phyloP scores from a whole-genome alignment of 1,140 invertebrate species.

The Pollicipes pollicipes region DNA sequence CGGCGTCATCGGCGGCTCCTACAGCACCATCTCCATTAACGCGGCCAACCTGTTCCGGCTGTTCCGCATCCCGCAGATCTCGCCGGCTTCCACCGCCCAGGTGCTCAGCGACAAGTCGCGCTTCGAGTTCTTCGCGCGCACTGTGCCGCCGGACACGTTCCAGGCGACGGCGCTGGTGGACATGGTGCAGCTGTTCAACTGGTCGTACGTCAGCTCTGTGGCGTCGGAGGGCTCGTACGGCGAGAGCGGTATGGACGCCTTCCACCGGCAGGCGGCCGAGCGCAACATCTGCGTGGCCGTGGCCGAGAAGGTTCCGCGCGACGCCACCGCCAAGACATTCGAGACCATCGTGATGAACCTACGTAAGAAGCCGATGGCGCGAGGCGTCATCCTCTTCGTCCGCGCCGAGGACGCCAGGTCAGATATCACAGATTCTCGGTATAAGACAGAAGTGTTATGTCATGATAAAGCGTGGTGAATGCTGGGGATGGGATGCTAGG shows the following conservation, averaged over 20 bases:
- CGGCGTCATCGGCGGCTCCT: constrained; percentile 46
- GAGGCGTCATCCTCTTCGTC: constrained; percentile 49
- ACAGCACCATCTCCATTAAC: constrained; percentile 53
- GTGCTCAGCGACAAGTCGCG: constrained; percentile 38
- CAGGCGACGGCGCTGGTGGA: constrained; percentile 37
- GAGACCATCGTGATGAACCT: constrained; percentile 41
- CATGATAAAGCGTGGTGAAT: no score
- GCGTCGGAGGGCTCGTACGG: constrained; percentile 44
- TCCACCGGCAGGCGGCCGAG: constrained; percentile 43
- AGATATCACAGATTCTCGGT: constrained; percentile 10
- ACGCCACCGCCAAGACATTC: constrained; percentile 38
- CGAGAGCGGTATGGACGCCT: constrained; percentile 39
- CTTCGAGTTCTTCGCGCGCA: constrained; percentile 44
- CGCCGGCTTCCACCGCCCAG: constrained; percentile 38
- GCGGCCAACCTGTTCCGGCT: constrained; percentile 43
- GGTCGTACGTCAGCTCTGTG: constrained; percentile 44
- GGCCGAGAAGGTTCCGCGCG: constrained; percentile 43
- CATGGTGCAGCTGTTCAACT: constrained; percentile 36
- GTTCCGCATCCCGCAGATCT: constrained; percentile 37
- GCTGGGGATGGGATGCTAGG: no score
- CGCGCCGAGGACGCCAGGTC: constrained; percentile 43
- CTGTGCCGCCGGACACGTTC: constrained; percentile 29
- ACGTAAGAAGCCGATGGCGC: constrained; percentile 39
- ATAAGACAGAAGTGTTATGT: constrained; percentile 3
- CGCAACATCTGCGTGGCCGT: constrained; percentile 55